Evolutionary conservation across 2,888 invertebrate genomes (phyloP).

Genomic region (Cataglyphis altisquamis): DNA sequence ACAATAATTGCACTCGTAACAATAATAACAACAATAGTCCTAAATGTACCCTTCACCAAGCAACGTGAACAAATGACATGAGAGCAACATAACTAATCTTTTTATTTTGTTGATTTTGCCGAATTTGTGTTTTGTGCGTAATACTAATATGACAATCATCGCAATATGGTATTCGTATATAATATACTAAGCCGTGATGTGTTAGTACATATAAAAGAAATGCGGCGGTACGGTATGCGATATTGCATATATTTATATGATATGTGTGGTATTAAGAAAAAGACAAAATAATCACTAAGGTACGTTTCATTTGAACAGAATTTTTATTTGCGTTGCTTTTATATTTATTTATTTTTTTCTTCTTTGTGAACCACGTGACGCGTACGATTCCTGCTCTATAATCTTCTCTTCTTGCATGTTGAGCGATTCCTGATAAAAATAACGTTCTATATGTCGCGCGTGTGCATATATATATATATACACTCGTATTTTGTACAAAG

Average conservation of each 20-base stretch:
- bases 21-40: conserved; percentile 15
- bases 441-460: neutral
- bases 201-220: conserved; percentile 56
- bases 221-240: conserved; percentile 66
- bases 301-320: conserved; percentile 82
- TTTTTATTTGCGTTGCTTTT: conserved; percentile 79
- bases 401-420: neutral
- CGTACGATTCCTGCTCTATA: conserved; percentile 65
- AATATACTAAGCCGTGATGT: conserved; percentile 23
- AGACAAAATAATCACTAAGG: conserved; percentile 85
- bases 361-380: conserved; percentile 68
- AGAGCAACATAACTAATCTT: conserved; percentile 26
- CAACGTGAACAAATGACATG: conserved; percentile 70
- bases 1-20: conserved; percentile 20
- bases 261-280: conserved; percentile 76
- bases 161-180: conserved; percentile 18
- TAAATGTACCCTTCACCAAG: conserved; percentile 74
- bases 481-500: conserved; percentile 7
- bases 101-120: neutral
- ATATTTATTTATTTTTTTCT: conserved; percentile 69
- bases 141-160: conserved; percentile 18
- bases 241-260: conserved; percentile 35
- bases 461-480: neutral
- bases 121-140: neutral
- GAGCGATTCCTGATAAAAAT: neutral